Evolutionary conservation across 2,888 invertebrate genomes (phyloP).

Genomic region (Euplexia lucipara): DNA sequence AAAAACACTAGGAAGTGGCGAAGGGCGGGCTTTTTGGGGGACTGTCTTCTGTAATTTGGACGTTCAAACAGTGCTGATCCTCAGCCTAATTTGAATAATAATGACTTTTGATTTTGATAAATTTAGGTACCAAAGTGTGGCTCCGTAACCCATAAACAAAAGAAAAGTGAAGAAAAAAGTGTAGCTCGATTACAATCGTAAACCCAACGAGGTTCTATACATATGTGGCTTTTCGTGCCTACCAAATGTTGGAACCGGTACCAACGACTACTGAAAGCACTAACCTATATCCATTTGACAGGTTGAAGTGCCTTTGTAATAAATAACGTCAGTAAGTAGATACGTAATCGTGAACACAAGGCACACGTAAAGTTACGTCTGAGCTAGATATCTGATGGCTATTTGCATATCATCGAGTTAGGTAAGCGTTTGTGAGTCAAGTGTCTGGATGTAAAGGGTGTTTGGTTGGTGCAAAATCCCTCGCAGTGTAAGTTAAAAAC

Average conservation of each 20-base stretch:
- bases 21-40: too few relatives aligned
- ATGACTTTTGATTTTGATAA: too few relatives aligned
- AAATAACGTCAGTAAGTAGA: conserved; percentile 50
- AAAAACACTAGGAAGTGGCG: too few relatives aligned
- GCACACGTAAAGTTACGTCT: conserved; percentile 48
- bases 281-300: conserved; percentile 48
- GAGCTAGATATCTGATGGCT: conserved; percentile 60
- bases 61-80: too few relatives aligned
- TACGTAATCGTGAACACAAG: conserved; percentile 53
- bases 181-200: conserved; percentile 49
- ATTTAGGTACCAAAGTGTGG: conserved; percentile 17
- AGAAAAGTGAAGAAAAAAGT: conserved; percentile 37
- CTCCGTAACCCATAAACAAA: conserved; percentile 24
- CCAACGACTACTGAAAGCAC: conserved; percentile 43
- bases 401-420: conserved; percentile 65
- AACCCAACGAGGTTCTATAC: conserved; percentile 39
- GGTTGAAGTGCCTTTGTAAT: conserved; percentile 31
- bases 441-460: conserved; percentile 31
- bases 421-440: conserved; percentile 50
- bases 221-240: conserved; percentile 42
- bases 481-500: too few relatives aligned
- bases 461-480: background rate
- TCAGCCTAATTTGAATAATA: too few relatives aligned
- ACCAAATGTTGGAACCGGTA: conserved; percentile 53
- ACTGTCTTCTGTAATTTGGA: too few relatives aligned